These are phyloP conservation scores for Carcharodon carcharias DNA, from an alignment of 2,797 vertebrate species.

Conservation along the genomic window DNA sequence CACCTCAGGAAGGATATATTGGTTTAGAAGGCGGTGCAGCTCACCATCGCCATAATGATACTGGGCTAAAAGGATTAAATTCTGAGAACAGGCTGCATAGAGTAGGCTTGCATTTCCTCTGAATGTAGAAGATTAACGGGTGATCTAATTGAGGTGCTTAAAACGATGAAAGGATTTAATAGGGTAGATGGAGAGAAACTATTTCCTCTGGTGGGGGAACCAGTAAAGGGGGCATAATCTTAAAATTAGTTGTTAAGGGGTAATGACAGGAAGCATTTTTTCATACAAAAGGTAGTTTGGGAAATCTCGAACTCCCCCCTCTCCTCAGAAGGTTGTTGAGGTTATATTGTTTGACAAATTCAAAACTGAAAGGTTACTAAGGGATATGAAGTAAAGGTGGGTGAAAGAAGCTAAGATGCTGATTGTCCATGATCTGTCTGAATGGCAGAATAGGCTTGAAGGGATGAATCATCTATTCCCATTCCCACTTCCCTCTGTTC, in stretches of 20 bases:
- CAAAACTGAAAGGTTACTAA: not conserved
- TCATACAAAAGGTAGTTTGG: not conserved
- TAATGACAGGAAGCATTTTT: not conserved
- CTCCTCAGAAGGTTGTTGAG: not conserved
- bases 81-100: not conserved
- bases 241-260: not conserved
- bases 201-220: not conserved
- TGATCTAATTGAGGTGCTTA: not conserved
- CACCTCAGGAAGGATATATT: not conserved
- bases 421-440: not conserved
- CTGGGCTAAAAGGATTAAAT: not conserved
- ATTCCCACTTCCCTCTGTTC: not conserved
- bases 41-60: not conserved
- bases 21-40: not conserved
- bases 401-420: not conserved
- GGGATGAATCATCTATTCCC: not conserved
- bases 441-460: not conserved
- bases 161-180: not conserved
- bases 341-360: not conserved
- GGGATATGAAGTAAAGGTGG: not conserved
- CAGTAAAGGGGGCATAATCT: not conserved
- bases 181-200: not conserved
- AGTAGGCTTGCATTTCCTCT: not conserved
- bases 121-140: not conserved
- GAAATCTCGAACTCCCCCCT: not conserved